Conservation (phyloP, 2,113 vertebrate genomes). For the Paramormyrops kingsleyae region DNA sequence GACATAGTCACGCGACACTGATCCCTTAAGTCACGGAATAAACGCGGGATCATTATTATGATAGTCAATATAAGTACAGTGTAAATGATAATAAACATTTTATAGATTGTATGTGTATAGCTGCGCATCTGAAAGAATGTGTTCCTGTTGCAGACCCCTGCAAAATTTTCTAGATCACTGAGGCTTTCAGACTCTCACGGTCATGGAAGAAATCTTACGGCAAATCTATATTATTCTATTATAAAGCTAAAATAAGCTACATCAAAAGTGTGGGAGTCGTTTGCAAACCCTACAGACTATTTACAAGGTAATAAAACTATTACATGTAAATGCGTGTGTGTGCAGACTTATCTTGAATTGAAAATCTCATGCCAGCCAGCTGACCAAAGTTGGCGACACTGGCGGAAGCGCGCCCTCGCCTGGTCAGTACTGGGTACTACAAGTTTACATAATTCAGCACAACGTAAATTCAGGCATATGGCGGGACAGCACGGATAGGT, state of each 20-base stretch:
- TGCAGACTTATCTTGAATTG: neutral
- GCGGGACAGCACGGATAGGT: neutral
- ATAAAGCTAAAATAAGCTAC: neutral
- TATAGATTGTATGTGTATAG: neutral
- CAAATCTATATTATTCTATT: neutral
- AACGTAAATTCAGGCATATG: neutral
- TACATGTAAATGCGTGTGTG: neutral
- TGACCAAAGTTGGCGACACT: neutral
- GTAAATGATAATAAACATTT: neutral
- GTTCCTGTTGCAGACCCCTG: too few relatives aligned
- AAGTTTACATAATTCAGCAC: neutral
- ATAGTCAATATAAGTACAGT: neutral
- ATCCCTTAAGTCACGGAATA: neutral
- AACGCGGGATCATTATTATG: neutral
- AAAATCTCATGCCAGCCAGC: neutral
- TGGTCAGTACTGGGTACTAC: neutral
- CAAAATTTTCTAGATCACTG: neutral
- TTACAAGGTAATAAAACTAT: neutral
- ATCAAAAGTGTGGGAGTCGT: neutral
- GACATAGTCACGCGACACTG: neutral
- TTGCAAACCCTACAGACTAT: neutral
- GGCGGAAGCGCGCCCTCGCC: neutral
- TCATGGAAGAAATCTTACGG: neutral
- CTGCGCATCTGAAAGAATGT: neutral
- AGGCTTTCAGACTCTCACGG: neutral